Evolutionary conservation across 2,888 invertebrate species (phyloP), one percentile per base, ranked within the genome.

Genomic region (Torymus tubicola): DNA sequence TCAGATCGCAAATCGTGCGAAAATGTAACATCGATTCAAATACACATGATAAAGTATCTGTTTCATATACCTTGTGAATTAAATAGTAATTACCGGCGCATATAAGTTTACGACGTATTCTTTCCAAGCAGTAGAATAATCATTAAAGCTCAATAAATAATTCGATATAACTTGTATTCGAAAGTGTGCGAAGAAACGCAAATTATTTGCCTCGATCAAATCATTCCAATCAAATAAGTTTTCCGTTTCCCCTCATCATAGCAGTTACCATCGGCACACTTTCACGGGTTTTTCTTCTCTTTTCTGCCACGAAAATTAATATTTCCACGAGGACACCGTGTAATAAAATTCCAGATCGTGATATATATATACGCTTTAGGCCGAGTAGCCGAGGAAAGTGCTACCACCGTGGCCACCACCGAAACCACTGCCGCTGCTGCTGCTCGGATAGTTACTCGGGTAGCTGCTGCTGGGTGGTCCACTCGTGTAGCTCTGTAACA

Each of bases 321-420:
- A 69, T 63, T 76, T 72, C 72, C 76, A 72, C 67, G 16, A 24
- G 60, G 65, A 80, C 55, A 16, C 14, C 12, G 61, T 31, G 10
- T 63, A 0, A 31, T 0, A 2, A 2, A 11, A 11, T 31, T 3
- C 1, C n/a, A 42, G 72, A 58, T 50, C 18, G 10, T 65, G 50
- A 61, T n/a, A n/a, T n/a, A 21, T 21, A 21, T 21, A 21, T 21
- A 21, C 16, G 14, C 2, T 53, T 67, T 82, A 78, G 13, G 61
- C 21, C n/a, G 82, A 79, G 68, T 81, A 82, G n/a, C 82, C 81
- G 12, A 82, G 70, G 50, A 81, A 82, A 1, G 81, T 64, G 21
- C 82, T 81, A 8, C 82, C 82, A 4, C 80, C 82, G 65, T 78
- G 78, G 11, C 73, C 70, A 53, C 73, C 67, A 4, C 64, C 13